phyloP scores from a whole-genome alignment of 2,797 vertebrate genomes.

The Channallabes apus region DNA sequence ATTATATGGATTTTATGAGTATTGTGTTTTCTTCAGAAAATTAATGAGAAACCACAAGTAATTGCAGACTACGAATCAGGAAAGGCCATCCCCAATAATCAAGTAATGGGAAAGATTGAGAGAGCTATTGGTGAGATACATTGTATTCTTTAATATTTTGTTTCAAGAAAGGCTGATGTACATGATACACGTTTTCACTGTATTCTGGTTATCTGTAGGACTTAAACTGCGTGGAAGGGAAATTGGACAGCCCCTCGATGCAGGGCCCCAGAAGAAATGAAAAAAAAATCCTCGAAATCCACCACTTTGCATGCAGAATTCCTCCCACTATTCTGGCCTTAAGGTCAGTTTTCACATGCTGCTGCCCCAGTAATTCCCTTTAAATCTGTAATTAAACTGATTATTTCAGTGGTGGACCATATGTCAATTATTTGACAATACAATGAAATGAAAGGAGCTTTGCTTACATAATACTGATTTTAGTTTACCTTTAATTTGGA shows the following conservation, averaged over 20 bases:
- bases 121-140: conserved; percentile 76
- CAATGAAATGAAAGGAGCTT: conserved; percentile 30
- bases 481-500: background rate
- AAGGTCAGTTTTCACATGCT: conserved; percentile 36
- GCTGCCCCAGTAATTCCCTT: conserved; percentile 41
- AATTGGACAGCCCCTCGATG: conserved; percentile 78
- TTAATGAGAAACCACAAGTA: conserved; percentile 85
- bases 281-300: conserved; percentile 78
- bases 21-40: conserved; percentile 71
- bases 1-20: background rate
- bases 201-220: conserved; percentile 41
- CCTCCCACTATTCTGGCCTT: conserved; percentile 36
- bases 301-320: conserved; percentile 45
- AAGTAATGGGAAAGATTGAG: conserved; percentile 85
- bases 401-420: conserved; percentile 50
- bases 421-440: conserved; percentile 33
- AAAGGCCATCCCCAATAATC: conserved; percentile 84
- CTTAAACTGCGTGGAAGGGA: conserved; percentile 82
- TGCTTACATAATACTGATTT: background rate
- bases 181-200: background rate
- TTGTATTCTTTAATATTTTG: background rate
- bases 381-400: conserved; percentile 25
- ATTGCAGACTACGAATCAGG: conserved; percentile 84
- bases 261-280: conserved; percentile 79
- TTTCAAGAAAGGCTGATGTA: background rate